Evolutionary conservation across 2,888 invertebrate genomes (phyloP).

Genomic region (Asteroscopus sphinx): DNA sequence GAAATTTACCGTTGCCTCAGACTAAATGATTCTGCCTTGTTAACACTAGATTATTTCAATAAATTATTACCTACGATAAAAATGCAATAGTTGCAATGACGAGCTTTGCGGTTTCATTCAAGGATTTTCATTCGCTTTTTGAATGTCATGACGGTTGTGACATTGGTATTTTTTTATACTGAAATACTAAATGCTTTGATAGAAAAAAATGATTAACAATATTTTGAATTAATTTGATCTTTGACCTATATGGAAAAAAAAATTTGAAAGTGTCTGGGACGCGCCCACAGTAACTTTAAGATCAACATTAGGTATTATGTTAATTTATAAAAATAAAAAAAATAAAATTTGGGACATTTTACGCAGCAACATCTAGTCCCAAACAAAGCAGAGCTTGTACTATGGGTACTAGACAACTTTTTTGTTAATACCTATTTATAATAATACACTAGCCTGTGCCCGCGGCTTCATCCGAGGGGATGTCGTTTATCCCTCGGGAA

Average conservation of each 20-base stretch:
- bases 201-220: conserved; percentile 2
- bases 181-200: conserved; percentile 9
- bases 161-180: conserved; percentile 21
- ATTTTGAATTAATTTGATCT: conserved; percentile 29
- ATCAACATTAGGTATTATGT: conserved; percentile 13
- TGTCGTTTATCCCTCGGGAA: no score
- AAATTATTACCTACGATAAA: conserved; percentile 39
- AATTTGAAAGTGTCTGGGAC: conserved; percentile 29
- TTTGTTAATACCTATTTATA: no score
- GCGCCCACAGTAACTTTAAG: conserved; percentile 29
- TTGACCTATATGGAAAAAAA: conserved; percentile 16
- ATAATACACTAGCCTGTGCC: no score
- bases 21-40: conserved; percentile 33
- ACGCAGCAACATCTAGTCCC: no score
- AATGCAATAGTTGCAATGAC: conserved; percentile 24
- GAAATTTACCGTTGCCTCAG: conserved; percentile 43
- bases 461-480: no score
- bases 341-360: no score
- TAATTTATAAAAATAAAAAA: no score
- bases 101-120: conserved; percentile 21
- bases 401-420: no score
- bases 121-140: conserved; percentile 50
- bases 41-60: conserved; percentile 25
- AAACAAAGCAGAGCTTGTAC: no score
- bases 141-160: conserved; percentile 34